A percentile compares a stretch with the other conserved stretches of the same genome.
Conservation (phyloP, 2,113 vertebrate genomes). For the Tenrec ecaudatus region DNA sequence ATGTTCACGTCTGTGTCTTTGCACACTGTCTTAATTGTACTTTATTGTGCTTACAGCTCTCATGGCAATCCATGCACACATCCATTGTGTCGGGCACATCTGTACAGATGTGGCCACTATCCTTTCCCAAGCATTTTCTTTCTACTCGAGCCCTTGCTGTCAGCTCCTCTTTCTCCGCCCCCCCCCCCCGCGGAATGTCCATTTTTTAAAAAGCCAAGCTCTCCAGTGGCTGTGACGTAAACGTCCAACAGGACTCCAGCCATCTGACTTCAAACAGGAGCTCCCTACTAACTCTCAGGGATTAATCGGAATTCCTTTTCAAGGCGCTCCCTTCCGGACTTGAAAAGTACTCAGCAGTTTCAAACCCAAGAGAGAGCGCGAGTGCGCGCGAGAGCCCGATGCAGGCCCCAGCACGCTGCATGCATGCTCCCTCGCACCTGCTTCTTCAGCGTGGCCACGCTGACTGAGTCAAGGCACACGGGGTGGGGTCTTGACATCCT, state of each 20-base stretch:
- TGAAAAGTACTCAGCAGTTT: background rate
- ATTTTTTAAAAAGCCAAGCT: background rate
- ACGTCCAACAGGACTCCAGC: background rate
- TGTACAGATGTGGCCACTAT: too few relatives aligned
- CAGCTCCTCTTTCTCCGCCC: too few relatives aligned
- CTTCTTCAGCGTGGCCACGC: background rate
- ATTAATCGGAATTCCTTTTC: slow-evolving; percentile 35
- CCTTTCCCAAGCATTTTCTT: too few relatives aligned
- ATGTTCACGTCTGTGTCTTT: background rate
- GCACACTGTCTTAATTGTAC: too few relatives aligned
- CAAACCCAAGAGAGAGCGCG: slow-evolving; percentile 19
- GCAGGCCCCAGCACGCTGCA: background rate
- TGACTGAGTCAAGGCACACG: background rate
- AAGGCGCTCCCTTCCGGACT: slow-evolving; percentile 11
- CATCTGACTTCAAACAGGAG: background rate
- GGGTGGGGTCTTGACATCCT: background rate
- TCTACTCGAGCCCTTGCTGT: too few relatives aligned
- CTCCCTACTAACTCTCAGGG: slow-evolving; percentile 9
- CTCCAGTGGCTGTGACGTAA: background rate
- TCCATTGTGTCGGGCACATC: too few relatives aligned
- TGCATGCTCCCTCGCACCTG: background rate
- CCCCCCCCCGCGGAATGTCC: too few relatives aligned
- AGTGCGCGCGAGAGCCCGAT: background rate
- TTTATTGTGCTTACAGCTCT: too few relatives aligned
- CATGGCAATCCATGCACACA: too few relatives aligned